Evolutionary conservation across 2,113 vertebrate species (phyloP).

Genomic region (Jaculus jaculus): DNA sequence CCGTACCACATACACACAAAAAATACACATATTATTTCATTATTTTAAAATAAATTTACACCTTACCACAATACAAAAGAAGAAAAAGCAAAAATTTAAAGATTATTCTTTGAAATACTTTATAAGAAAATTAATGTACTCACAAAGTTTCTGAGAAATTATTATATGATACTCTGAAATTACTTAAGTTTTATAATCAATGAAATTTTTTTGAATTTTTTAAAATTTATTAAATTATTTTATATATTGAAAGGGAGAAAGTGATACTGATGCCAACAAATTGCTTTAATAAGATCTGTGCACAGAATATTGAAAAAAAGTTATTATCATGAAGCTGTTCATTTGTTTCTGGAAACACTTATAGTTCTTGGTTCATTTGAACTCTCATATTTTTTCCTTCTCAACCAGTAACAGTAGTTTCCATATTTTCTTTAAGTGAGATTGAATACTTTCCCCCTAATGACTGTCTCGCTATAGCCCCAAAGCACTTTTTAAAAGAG

Average conservation of each 20-base stretch:
- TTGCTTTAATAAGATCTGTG: background rate
- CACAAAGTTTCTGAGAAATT: background rate
- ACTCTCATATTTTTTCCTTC: background rate
- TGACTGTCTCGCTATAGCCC: background rate
- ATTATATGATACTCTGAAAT: background rate
- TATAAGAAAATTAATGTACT: background rate
- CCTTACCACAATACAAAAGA: too few species aligned
- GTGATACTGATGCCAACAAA: background rate
- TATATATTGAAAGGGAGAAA: background rate
- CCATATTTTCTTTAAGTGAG: background rate
- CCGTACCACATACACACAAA: too few species aligned
- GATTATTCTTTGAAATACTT: background rate
- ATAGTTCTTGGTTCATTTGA: background rate
- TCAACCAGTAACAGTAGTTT: background rate
- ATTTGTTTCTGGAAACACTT: background rate
- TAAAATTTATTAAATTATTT: background rate
- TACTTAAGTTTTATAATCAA: background rate
- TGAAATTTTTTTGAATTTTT: background rate
- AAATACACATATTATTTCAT: too few species aligned
- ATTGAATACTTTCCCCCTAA: background rate
- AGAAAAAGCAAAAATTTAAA: background rate
- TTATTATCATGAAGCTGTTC: background rate
- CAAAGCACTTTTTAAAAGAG: background rate
- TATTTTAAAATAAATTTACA: too few species aligned
- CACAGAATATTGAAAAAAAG: background rate